These are phyloP conservation scores for Rhabdomys dilectus DNA, from an alignment of 2,113 vertebrate genomes.

Conservation along the genomic window DNA sequence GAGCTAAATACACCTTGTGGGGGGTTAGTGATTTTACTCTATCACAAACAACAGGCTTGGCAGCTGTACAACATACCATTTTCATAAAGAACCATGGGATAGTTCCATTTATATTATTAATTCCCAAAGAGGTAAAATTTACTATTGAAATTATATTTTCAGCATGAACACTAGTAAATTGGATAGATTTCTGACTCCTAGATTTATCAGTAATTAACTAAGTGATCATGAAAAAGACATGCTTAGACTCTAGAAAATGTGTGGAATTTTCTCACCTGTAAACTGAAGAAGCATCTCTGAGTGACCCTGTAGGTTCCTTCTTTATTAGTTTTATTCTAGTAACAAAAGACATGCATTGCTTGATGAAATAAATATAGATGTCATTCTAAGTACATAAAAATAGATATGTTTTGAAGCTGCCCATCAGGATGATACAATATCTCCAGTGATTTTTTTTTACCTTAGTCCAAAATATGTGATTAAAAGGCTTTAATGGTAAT, in stretches of 20 bases:
- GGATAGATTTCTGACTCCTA: background rate
- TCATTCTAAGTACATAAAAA: slow-evolving; percentile 37
- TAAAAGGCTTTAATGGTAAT: background rate
- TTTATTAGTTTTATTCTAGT: background rate
- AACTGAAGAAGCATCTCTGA: background rate
- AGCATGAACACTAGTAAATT: background rate
- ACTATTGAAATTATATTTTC: background rate
- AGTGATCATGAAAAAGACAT: background rate
- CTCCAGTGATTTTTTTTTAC: background rate
- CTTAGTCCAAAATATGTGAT: background rate
- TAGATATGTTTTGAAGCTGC: background rate
- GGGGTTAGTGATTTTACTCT: background rate
- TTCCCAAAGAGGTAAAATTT: background rate
- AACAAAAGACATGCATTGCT: background rate
- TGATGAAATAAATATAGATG: slow-evolving; percentile 1
- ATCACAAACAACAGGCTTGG: background rate
- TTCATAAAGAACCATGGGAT: slow-evolving; percentile 1
- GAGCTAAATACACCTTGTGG: background rate
- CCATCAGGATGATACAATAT: slow-evolving; percentile 13
- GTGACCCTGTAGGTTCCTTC: background rate
- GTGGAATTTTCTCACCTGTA: background rate
- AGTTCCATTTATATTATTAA: background rate
- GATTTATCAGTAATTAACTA: background rate
- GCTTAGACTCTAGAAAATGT: background rate
- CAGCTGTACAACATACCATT: background rate